Conservation (phyloP, 2,113 vertebrate species). For the Turdus rufiventris region DNA sequence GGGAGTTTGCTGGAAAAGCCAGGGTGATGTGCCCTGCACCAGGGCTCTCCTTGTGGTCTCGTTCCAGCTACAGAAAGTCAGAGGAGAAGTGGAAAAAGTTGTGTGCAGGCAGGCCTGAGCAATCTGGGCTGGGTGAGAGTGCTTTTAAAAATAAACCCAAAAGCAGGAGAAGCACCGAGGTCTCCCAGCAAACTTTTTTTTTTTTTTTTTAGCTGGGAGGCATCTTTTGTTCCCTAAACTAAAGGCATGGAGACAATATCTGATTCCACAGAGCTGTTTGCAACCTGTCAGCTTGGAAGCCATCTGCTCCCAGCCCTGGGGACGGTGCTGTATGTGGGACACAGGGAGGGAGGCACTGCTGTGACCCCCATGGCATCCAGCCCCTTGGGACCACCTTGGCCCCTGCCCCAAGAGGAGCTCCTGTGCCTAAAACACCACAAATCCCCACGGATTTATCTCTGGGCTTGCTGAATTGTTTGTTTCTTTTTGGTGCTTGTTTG, state of each 20-base stretch:
- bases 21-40: neutral
- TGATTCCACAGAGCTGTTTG: neutral
- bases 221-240: neutral
- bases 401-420: neutral
- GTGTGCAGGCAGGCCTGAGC: neutral
- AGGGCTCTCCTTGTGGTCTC: neutral
- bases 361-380: neutral
- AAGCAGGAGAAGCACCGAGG: neutral
- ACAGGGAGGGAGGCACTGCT: neutral
- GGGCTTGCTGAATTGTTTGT: neutral
- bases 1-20: neutral
- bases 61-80: neutral
- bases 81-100: neutral
- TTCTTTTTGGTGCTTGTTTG: neutral
- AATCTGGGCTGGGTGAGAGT: neutral
- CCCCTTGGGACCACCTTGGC: neutral
- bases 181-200: neutral
- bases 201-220: neutral
- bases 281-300: slow-evolving; percentile 51
- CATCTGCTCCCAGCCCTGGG: slow-evolving; percentile 7
- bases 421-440: neutral
- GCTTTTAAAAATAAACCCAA: neutral
- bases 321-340: neutral
- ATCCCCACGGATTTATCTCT: neutral
- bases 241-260: neutral